These are phyloP conservation scores for Rousettus madagascariensis DNA, from an alignment of 2,797 vertebrate genomes.

Conservation along the genomic window DNA sequence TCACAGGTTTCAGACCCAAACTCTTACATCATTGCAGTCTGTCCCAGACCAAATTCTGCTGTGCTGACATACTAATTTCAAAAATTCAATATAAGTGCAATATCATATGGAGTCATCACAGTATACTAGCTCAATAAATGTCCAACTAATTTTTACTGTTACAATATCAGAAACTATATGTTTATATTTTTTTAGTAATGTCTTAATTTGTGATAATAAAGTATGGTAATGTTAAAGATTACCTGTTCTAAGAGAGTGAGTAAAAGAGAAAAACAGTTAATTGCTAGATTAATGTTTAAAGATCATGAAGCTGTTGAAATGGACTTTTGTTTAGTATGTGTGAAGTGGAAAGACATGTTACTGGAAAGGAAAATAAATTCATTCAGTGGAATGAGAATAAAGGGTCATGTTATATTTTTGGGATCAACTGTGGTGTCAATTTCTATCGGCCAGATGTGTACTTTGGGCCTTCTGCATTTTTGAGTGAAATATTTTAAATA, in stretches of 20 bases:
- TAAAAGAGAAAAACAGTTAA: neutral
- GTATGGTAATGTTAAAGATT: neutral
- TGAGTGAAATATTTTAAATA: constrained; percentile 14
- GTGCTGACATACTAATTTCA: neutral
- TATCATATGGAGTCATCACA: neutral
- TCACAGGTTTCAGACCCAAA: neutral
- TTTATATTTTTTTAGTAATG: neutral
- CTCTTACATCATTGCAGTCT: neutral
- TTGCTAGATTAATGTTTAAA: neutral
- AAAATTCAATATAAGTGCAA: neutral
- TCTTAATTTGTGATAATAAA: neutral
- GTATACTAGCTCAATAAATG: neutral
- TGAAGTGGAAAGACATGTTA: neutral
- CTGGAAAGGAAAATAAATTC: neutral
- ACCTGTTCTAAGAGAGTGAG: neutral
- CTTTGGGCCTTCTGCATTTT: neutral
- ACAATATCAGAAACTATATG: neutral
- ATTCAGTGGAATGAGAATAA: neutral
- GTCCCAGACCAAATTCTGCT: neutral
- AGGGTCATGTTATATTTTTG: neutral
- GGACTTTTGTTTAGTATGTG: neutral
- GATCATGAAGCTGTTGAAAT: neutral
- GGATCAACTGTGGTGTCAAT: neutral
- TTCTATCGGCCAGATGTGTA: neutral
- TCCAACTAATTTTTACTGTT: neutral